Conservation (phyloP, 2,888 invertebrate genomes). For the Meteorus cinctellus region DNA sequence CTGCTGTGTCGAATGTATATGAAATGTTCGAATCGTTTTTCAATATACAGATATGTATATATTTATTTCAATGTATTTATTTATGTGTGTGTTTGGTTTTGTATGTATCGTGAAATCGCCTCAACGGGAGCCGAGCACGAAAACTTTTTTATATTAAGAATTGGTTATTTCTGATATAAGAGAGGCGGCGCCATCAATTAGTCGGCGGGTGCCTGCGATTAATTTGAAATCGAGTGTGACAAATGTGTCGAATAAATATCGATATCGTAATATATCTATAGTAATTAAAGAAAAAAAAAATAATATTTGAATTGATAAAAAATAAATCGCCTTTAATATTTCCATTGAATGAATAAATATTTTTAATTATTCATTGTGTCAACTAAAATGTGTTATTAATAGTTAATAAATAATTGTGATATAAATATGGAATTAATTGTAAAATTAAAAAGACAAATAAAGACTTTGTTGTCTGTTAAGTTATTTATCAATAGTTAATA, state of each 20-base stretch:
- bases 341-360: no score
- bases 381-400: no score
- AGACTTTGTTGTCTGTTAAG: no score
- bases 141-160: slow-evolving; percentile 42
- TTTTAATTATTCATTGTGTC: no score
- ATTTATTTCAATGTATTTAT: neutral
- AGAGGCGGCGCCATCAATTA: slow-evolving; percentile 56
- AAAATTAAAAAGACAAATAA: no score
- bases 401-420: no score
- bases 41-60: slow-evolving; percentile 21
- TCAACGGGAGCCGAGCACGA: slow-evolving; percentile 58
- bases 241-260: slow-evolving; percentile 5
- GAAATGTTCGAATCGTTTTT: slow-evolving; percentile 54
- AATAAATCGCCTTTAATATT: no score
- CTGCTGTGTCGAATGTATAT: slow-evolving; percentile 43
- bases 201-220: slow-evolving; percentile 53
- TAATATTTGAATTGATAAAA: neutral
- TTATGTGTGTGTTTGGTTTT: no score
- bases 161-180: slow-evolving; percentile 37
- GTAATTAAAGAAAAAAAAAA: neutral
- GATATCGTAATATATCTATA: neutral
- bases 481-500: no score
- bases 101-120: slow-evolving; percentile 44
- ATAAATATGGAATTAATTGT: no score
- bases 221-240: slow-evolving; percentile 47